Evolutionary conservation across 2,888 invertebrate genomes (phyloP).

Genomic region (Azorinus chamasolen): DNA sequence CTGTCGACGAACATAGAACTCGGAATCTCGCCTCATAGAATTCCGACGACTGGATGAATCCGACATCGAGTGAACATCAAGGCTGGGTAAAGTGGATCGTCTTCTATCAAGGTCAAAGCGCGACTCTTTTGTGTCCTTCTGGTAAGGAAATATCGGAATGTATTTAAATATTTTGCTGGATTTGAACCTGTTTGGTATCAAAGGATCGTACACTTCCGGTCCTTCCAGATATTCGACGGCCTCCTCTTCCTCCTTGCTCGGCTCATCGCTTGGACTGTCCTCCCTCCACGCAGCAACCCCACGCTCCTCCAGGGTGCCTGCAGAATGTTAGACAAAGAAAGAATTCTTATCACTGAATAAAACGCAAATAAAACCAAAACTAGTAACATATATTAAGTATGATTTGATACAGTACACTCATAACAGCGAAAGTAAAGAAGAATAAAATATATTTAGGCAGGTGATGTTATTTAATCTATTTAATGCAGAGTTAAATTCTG

Average conservation of each 20-base stretch:
- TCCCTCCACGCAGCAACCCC: constrained; percentile 57
- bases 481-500: too few species aligned
- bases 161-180: constrained; percentile 20
- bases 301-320: constrained; percentile 62
- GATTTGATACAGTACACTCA: too few species aligned
- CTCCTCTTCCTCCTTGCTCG: background rate
- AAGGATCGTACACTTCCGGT: constrained; percentile 52
- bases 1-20: too few species aligned
- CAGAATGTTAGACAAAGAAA: background rate
- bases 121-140: constrained; percentile 13
- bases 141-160: constrained; percentile 24
- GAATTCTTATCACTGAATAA: too few species aligned
- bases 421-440: too few species aligned
- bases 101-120: constrained; percentile 18
- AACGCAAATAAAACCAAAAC: too few species aligned
- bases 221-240: constrained; percentile 33
- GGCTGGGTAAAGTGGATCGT: constrained; percentile 7
- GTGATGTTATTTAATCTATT: too few species aligned
- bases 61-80: background rate
- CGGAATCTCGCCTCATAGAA: too few species aligned
- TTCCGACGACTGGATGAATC: too few species aligned
- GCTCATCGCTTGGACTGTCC: background rate
- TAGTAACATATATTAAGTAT: too few species aligned
- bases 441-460: too few species aligned
- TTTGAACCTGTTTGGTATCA: constrained; percentile 31